A percentile compares a stretch with the other conserved stretches of the same genome.
phyloP scores from a whole-genome alignment of 2,888 invertebrate species.

The Meloe dianella region DNA sequence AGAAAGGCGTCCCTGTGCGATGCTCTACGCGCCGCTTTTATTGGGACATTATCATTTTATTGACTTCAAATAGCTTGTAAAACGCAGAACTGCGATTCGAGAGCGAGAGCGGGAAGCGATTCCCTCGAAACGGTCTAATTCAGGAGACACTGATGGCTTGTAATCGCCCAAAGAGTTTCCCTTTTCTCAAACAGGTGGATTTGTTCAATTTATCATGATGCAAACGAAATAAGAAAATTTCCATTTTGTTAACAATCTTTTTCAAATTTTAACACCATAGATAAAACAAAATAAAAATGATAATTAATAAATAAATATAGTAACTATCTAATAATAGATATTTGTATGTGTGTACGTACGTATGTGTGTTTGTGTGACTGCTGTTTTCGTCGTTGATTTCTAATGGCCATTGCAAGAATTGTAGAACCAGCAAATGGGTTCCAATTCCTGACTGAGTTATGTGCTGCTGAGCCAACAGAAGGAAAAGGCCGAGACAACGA shows the following conservation, averaged over 20 bases:
- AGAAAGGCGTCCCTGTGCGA: constrained; percentile 49
- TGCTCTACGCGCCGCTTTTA: constrained; percentile 56
- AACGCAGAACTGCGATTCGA: constrained; percentile 60
- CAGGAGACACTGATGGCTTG: constrained; percentile 62
- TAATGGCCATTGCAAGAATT: background rate
- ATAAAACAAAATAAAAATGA: background rate
- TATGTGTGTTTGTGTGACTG: background rate
- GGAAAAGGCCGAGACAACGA: constrained; percentile 51
- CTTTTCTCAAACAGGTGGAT: constrained; percentile 60
- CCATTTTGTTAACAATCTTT: constrained; percentile 9
- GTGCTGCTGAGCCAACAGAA: constrained; percentile 55
- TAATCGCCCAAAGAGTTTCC: constrained; percentile 58
- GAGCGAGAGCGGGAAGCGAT: constrained; percentile 58
- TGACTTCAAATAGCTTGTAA: constrained; percentile 65
- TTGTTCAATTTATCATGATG: constrained; percentile 53
- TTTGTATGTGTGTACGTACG: no score
- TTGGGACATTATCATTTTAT: constrained; percentile 63
- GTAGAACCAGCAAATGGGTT: constrained; percentile 25
- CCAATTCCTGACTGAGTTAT: constrained; percentile 46
- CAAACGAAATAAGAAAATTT: constrained; percentile 39
- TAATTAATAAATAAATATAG: background rate
- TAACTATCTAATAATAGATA: no score
- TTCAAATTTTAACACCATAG: background rate
- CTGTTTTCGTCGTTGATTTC: constrained; percentile 8
- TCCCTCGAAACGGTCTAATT: constrained; percentile 60